Conservation (phyloP, 2,113 vertebrate species). For the Parotia lawesii region DNA sequence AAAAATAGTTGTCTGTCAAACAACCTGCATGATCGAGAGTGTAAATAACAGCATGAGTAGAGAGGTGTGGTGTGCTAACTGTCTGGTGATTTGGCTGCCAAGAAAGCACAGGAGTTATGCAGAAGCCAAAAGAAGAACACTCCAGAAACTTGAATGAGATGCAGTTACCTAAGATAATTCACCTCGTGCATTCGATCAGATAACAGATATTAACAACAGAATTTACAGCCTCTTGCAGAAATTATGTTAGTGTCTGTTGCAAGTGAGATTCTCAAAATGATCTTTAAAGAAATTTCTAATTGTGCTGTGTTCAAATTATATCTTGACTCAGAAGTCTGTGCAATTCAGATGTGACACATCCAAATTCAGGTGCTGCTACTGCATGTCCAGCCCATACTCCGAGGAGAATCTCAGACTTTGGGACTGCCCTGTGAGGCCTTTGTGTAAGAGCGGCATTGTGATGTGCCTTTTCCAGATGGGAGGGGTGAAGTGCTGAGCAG, state of each 20-base stretch:
- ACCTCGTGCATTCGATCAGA: background rate
- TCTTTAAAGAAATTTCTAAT: background rate
- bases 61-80: background rate
- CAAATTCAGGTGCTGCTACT: background rate
- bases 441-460: background rate
- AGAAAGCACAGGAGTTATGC: background rate
- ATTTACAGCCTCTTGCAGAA: background rate
- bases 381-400: accelerated
- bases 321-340: background rate
- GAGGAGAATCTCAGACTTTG: background rate
- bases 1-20: background rate
- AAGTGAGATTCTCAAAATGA: background rate
- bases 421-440: background rate
- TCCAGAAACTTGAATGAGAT: background rate
- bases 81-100: background rate
- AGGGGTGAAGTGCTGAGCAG: background rate
- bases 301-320: background rate
- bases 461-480: accelerated
- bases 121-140: background rate
- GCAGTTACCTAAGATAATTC: background rate
- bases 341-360: background rate
- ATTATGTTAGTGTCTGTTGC: background rate
- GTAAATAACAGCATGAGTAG: background rate
- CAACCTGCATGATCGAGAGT: background rate
- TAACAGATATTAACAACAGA: background rate